Evolutionary conservation across 30 jellyfish, hydroid and myxozoan genomes (phyloP), one percentile per base, ranked within the genome.

Genomic region (Cassiopea andromeda): DNA sequence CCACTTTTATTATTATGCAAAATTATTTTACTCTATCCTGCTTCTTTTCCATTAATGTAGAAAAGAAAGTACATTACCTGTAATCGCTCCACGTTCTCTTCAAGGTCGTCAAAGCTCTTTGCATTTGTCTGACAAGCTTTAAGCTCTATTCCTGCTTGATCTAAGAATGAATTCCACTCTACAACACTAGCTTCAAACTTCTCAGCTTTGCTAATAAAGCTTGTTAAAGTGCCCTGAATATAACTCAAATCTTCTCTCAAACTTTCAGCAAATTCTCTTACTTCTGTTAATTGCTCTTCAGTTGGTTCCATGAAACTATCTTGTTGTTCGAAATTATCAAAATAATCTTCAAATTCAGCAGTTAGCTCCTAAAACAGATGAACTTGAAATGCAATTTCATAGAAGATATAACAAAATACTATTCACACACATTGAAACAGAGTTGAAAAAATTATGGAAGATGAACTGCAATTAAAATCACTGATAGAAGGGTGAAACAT

Each of bases 21-120:
- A n/a, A n/a, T n/a, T n/a, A n/a, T n/a, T n/a, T n/a, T n/a, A n/a
- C n/a, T n/a, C n/a, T n/a, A n/a, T n/a, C n/a, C n/a, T n/a, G n/a
- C n/a, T n/a, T n/a, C n/a, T n/a, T n/a, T n/a, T n/a, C n/a, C n/a
- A n/a, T n/a, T n/a, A n/a, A n/a, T n/a, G n/a, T n/a, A n/a, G n/a
- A n/a, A n/a, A n/a, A n/a, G n/a, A n/a, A n/a, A n/a, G n/a, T n/a
- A 38, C 18, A 17, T 7, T 4, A 87, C 94, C 94, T 87, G 94
- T 27, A 87, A 76, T 67, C 94, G 73, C 14, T 78, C 90, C 44
- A 59, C 78, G 38, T 69, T 87, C 60, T 89, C 89, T 48, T 80
- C 96, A 46, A 80, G 79, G 27, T 80, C 89, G 27, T 60, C 88
- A 46, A 81, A 18, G 45, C 73, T 81, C 43, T 43, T 80, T 38